Base-by-base conservation (phyloP, 1,140 invertebrate species). In the Himalopsyche phryganea region DNA sequence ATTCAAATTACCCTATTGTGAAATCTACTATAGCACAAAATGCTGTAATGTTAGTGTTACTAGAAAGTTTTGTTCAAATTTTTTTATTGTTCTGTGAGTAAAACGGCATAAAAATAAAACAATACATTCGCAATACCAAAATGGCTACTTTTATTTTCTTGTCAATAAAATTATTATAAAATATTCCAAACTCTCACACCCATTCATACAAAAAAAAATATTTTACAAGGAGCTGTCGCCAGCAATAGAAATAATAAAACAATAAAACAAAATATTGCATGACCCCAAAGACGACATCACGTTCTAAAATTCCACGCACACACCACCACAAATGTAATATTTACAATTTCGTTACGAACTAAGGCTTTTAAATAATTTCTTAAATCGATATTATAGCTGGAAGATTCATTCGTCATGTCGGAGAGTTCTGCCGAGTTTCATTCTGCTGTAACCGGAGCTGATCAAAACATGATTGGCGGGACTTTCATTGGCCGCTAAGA, bases 361-460 rank as follows among this genome's bases (percentile, higher is more conserved):
- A 63, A 58, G 46, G 50, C 45, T 11, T 58, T 63, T 63, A 58
- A 58, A 63, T 63, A 63, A 51, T 51, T 33, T 47, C 49, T 53
- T 46, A 47, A 47, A 45, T 52, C 20, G 28, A 46, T 58, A 18
- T 28, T 17, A 2, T 44, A 9, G 3, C 23, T 28, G 23, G 23
- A 28, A 28, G 9, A 9, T 33, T 64, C 54, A 61, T 28, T 60
- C 50, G 20, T 50, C 50, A 28, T 67, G 69, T 66, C 71, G 66
- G 61, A 78, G 61, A 47, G 69, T 66, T 72, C 76, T 70, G 52
- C 76, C 76, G 20, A 67, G 69, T 68, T 78, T 79, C 51, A 76
- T 78, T 74, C 76, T 77, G 67, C 77, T 78, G 66, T 79, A 78
- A 46, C 79, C 76, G 65, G 79, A 77, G 66, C 73, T 76, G 61